Percentiles rank a stretch among this genome's conserved stretches.
Evolutionary conservation across 2,113 vertebrate genomes (phyloP).

Genomic region (Dipodomys merriami): DNA sequence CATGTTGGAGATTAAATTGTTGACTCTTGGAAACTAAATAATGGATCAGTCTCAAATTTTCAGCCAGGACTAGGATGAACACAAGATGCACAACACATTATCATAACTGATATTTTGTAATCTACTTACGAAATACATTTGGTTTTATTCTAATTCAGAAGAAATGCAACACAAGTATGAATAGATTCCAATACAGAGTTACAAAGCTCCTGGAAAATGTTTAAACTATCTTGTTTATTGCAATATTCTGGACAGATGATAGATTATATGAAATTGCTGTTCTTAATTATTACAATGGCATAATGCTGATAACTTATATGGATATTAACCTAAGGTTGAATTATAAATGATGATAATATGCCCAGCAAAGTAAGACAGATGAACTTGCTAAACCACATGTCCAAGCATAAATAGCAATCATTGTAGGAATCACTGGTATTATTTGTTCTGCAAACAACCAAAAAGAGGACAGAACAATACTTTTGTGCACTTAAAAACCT

Average conservation of each 20-base stretch:
- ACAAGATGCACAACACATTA: neutral
- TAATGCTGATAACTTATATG: neutral
- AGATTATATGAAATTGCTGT: neutral
- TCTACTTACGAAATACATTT: neutral
- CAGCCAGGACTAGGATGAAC: neutral
- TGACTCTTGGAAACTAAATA: neutral
- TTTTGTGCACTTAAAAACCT: neutral
- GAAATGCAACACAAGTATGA: neutral
- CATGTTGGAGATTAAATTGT: neutral
- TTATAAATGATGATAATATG: neutral
- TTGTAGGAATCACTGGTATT: neutral
- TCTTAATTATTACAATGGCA: constrained; percentile 3
- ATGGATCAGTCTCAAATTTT: neutral
- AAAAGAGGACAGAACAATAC: neutral
- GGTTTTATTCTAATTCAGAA: neutral
- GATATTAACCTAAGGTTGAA: neutral
- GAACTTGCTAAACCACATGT: neutral
- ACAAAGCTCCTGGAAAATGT: neutral
- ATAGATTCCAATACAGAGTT: neutral
- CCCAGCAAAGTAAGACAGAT: neutral
- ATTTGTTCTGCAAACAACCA: neutral
- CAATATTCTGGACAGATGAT: neutral
- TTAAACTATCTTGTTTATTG: constrained; percentile 6
- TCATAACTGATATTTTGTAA: neutral
- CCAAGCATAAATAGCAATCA: neutral